Evolutionary conservation across 2,797 vertebrate genomes (phyloP).

Genomic region (Ibycter americanus): DNA sequence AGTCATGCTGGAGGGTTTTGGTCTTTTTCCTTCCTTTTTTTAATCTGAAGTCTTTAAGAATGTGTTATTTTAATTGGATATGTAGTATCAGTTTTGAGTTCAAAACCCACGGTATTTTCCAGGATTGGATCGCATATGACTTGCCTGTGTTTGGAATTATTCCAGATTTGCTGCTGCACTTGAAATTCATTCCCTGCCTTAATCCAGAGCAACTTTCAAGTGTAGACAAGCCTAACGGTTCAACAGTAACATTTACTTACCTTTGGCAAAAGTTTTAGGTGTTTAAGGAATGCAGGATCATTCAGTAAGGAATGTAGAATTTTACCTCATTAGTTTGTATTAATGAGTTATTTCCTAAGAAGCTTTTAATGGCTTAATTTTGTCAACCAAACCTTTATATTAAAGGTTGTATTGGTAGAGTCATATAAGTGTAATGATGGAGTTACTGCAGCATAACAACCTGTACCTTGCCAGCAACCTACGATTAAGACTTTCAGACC

Average conservation of each 20-base stretch:
- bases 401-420: neutral
- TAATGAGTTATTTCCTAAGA: constrained; percentile 45
- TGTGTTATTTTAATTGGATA: neutral
- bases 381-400: neutral
- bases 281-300: constrained; percentile 32
- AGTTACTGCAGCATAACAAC: neutral
- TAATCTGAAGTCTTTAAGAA: neutral
- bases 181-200: constrained; percentile 20
- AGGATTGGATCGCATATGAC: neutral
- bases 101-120: neutral
- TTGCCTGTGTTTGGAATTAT: constrained; percentile 4
- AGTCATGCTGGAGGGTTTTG: neutral
- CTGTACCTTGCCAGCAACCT: neutral
- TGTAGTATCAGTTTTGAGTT: neutral
- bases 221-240: constrained; percentile 14
- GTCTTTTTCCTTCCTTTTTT: neutral
- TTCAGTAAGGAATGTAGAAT: constrained; percentile 6
- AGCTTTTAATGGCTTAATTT: constrained; percentile 7
- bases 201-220: constrained; percentile 47
- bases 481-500: neutral
- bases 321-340: constrained; percentile 20
- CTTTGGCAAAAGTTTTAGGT: constrained; percentile 30
- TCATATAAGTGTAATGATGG: neutral
- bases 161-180: constrained; percentile 27
- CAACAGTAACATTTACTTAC: neutral